phyloP scores from a whole-genome alignment of 2,888 invertebrate species.

The Erebia epiphron region DNA sequence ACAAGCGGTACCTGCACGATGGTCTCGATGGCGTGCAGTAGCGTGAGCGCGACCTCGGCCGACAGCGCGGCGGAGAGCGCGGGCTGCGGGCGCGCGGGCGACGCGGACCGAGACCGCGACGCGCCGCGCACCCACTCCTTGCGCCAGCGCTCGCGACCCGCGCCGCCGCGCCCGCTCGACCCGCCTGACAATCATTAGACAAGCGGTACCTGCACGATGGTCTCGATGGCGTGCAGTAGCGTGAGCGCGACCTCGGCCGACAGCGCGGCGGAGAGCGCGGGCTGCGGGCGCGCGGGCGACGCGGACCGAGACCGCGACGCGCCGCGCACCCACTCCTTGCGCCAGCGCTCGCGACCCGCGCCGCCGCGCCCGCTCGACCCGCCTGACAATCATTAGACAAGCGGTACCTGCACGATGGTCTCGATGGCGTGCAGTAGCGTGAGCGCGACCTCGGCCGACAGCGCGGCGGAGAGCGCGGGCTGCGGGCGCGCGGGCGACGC shows the following conservation, averaged over 20 bases:
- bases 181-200: slow-evolving; percentile 43
- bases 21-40: slow-evolving; percentile 93
- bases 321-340: slow-evolving; percentile 71
- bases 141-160: slow-evolving; percentile 72
- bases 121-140: slow-evolving; percentile 69
- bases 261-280: slow-evolving; percentile 72
- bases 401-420: no score
- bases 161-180: slow-evolving; percentile 48
- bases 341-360: slow-evolving; percentile 70
- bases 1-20: no score
- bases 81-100: slow-evolving; percentile 54
- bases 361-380: slow-evolving; percentile 50
- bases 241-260: slow-evolving; percentile 95
- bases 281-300: slow-evolving; percentile 53
- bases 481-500: slow-evolving; percentile 51
- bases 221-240: slow-evolving; percentile 93
- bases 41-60: slow-evolving; percentile 93
- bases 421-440: slow-evolving; percentile 94
- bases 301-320: slow-evolving; percentile 47
- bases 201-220: no score
- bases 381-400: slow-evolving; percentile 38
- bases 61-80: slow-evolving; percentile 82
- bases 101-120: slow-evolving; percentile 46
- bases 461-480: slow-evolving; percentile 62
- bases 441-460: slow-evolving; percentile 94